Evolutionary conservation across 1,140 invertebrate genomes (phyloP).

Genomic region (Drosophila funebris): DNA sequence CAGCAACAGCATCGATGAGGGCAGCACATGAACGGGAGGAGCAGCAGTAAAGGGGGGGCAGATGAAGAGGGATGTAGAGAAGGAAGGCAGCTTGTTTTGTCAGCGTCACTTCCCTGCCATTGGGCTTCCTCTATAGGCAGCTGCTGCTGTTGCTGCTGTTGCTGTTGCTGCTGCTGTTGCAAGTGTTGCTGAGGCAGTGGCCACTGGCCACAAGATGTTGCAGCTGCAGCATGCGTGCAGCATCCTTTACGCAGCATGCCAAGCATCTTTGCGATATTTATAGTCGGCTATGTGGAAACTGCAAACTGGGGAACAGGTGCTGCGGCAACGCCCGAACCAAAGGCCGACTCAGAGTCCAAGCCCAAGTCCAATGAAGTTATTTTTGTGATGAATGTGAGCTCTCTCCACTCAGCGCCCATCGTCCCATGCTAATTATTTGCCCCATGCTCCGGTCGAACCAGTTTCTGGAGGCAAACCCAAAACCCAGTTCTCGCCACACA

Average conservation of each 20-base stretch:
- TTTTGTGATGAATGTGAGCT: slow-evolving; percentile 61
- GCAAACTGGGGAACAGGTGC: slow-evolving; percentile 71
- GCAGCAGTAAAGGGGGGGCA: background rate
- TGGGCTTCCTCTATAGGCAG: slow-evolving; percentile 71
- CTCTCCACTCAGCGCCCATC: slow-evolving; percentile 30
- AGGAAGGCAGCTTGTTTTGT: slow-evolving; percentile 67
- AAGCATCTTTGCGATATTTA: slow-evolving; percentile 78
- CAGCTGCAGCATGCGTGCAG: slow-evolving; percentile 59
- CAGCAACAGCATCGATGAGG: slow-evolving; percentile 45
- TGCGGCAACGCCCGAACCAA: slow-evolving; percentile 57
- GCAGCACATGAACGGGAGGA: background rate
- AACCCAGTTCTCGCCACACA: background rate
- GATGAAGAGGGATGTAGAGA: background rate
- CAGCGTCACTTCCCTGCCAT: slow-evolving; percentile 74
- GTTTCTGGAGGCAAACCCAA: background rate
- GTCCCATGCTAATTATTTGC: slow-evolving; percentile 48
- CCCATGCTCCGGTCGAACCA: slow-evolving; percentile 37
- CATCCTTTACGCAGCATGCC: slow-evolving; percentile 79
- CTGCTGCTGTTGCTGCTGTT: slow-evolving; percentile 34
- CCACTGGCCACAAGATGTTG: slow-evolving; percentile 60
- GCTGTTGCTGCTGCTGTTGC: background rate
- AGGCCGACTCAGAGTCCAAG: background rate
- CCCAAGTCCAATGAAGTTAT: slow-evolving; percentile 50
- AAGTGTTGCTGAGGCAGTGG: slow-evolving; percentile 16
- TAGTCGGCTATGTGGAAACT: slow-evolving; percentile 42